Conservation (phyloP, 2,113 vertebrate genomes). For the Heterotilapia buettikoferi region DNA sequence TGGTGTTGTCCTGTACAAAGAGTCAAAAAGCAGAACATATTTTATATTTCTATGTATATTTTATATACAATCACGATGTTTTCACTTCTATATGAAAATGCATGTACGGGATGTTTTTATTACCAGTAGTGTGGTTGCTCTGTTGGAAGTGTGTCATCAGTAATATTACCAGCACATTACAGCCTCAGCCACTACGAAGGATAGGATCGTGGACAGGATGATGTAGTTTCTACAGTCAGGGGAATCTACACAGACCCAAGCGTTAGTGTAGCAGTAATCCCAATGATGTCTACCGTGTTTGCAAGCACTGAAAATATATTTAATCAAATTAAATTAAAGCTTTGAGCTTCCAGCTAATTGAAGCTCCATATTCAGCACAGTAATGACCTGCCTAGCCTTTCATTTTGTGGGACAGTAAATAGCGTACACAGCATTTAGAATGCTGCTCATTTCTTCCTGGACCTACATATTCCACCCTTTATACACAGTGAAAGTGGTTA, state of each 20-base stretch:
- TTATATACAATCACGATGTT: not conserved
- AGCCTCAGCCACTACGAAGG: not conserved
- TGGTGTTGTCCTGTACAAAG: not conserved
- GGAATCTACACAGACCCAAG: not conserved
- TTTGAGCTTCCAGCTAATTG: not conserved
- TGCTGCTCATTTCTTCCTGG: not conserved
- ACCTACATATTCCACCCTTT: not conserved
- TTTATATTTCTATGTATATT: not conserved
- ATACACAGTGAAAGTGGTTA: not conserved
- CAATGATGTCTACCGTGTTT: not conserved
- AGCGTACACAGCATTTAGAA: not conserved
- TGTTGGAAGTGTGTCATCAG: not conserved
- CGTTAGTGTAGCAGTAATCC: not conserved
- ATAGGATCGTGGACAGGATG: not conserved
- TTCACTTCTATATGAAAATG: not conserved
- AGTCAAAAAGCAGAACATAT: not conserved
- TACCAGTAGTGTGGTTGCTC: not conserved
- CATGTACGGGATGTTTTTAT: not conserved
- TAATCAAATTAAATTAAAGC: not conserved
- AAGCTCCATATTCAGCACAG: not conserved
- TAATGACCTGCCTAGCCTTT: not conserved
- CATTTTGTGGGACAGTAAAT: not conserved
- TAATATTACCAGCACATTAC: not conserved
- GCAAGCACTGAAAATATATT: not conserved
- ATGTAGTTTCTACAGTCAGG: not conserved